phyloP scores from a whole-genome alignment of 2,797 vertebrate genomes.

The Pogonophryne albipinna region DNA sequence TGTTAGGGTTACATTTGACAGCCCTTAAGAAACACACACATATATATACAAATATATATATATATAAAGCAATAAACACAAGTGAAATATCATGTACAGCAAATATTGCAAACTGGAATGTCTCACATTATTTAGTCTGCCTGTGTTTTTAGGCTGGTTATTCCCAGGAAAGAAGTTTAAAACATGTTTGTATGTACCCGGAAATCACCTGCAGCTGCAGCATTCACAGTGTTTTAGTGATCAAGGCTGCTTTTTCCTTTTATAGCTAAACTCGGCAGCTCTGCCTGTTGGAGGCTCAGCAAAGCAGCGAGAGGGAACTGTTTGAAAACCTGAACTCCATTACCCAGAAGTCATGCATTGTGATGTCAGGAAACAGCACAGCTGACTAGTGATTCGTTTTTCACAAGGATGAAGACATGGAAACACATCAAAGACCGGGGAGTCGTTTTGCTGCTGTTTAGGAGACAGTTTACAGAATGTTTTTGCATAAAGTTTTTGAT shows the following conservation, averaged over 20 bases:
- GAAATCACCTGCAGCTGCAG: constrained; percentile 24
- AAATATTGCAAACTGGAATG: background rate
- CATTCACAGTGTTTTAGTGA: constrained; percentile 19
- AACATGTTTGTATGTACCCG: constrained; percentile 5
- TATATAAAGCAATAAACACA: constrained; percentile 4
- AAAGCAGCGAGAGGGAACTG: constrained; percentile 11
- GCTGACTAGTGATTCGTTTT: constrained; percentile 26
- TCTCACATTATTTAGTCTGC: background rate
- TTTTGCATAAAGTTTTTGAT: constrained; percentile 25
- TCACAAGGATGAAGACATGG: constrained; percentile 15
- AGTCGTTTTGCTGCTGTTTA: constrained; percentile 28
- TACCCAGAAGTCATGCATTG: constrained; percentile 41
- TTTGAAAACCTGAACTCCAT: constrained; percentile 48
- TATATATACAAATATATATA: background rate
- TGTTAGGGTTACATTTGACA: no score
- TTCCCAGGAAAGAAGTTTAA: background rate
- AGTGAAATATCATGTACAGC: background rate
- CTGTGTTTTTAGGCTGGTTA: background rate
- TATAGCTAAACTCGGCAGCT: constrained; percentile 22
- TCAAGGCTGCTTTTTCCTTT: constrained; percentile 33
- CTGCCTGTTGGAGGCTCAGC: constrained; percentile 16
- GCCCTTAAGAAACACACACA: background rate
- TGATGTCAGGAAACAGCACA: constrained; percentile 40
- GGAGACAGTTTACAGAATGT: constrained; percentile 37
- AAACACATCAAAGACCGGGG: constrained; percentile 33